phyloP scores from a whole-genome alignment of 35 echinoderm and acorn worm species.

The Acanthaster planci region DNA sequence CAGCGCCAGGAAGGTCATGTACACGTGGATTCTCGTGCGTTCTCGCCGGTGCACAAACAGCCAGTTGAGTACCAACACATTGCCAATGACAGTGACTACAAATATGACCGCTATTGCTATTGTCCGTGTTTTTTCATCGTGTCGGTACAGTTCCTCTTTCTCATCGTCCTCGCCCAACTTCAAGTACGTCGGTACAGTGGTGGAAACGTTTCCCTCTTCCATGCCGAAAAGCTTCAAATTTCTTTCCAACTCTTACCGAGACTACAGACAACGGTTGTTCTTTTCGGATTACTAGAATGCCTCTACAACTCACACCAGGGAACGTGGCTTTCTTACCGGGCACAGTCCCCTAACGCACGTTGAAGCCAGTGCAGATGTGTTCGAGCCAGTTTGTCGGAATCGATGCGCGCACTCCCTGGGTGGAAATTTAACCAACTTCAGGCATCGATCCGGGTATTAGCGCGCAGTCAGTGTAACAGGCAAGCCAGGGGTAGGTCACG shows the following conservation, averaged over 20 bases:
- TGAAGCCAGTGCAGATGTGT: neutral
- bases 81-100: slow-evolving; percentile 66
- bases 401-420: neutral
- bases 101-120: slow-evolving; percentile 61
- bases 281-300: neutral
- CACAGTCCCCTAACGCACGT: neutral
- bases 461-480: neutral
- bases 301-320: neutral
- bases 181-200: neutral
- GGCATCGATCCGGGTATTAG: neutral
- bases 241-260: too few relatives aligned
- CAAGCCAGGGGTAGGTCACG: neutral
- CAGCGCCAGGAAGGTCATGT: slow-evolving; percentile 62
- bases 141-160: slow-evolving; percentile 15
- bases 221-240: slow-evolving; percentile 2
- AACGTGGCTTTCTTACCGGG: neutral
- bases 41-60: slow-evolving; percentile 67
- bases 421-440: neutral
- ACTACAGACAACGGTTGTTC: too few relatives aligned
- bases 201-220: slow-evolving; percentile 14
- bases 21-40: slow-evolving; percentile 69
- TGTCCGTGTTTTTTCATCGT: slow-evolving; percentile 45
- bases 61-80: slow-evolving; percentile 65
- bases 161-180: neutral
- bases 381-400: neutral